These are phyloP conservation scores for Amphilophus citrinellus DNA, from an alignment of 2,113 vertebrate species.

Conservation along the genomic window DNA sequence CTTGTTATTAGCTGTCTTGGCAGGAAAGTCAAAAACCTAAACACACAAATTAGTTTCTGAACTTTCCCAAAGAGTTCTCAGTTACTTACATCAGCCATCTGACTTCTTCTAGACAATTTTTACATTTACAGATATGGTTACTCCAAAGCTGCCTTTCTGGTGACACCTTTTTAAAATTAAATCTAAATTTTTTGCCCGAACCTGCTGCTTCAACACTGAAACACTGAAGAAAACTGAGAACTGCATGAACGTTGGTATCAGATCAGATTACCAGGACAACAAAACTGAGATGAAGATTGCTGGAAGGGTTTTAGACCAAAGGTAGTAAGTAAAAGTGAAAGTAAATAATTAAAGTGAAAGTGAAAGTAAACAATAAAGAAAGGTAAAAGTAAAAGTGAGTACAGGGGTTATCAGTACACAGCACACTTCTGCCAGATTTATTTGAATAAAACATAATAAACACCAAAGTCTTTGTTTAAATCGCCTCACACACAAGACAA, in stretches of 20 bases:
- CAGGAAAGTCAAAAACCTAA: rapidly evolving
- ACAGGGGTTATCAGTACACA: neutral
- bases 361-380: too few species aligned
- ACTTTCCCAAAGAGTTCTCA: neutral
- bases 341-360: neutral
- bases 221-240: rapidly evolving
- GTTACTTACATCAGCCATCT: neutral
- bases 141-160: neutral
- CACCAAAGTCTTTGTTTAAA: neutral
- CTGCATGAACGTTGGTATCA: rapidly evolving
- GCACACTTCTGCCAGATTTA: neutral
- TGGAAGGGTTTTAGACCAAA: neutral
- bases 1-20: neutral
- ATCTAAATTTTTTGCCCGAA: too few species aligned
- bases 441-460: too few species aligned
- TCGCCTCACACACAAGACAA: neutral
- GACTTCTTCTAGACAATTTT: neutral
- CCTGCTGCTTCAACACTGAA: neutral
- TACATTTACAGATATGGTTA: neutral
- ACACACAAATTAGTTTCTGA: neutral
- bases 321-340: neutral
- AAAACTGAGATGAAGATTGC: neutral
- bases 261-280: neutral
- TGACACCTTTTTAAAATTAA: neutral
- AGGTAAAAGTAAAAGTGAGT: neutral